Conservation (phyloP, 1,140 invertebrate genomes). For the Macrobrachium nipponense region DNA sequence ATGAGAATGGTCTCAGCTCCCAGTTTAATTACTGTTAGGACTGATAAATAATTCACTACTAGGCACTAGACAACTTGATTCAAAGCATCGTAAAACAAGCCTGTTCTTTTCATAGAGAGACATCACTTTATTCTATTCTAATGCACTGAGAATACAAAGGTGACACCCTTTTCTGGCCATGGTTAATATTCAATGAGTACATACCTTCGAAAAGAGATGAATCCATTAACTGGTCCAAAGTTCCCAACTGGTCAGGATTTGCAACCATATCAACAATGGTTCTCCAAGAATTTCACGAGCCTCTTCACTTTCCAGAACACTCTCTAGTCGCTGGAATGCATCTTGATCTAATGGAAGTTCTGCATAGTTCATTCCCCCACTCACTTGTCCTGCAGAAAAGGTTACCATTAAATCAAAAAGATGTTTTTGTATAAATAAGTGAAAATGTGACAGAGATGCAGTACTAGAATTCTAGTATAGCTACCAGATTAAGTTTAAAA, state of each 20-base stretch:
- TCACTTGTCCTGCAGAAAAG: constrained; percentile 14
- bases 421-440: not conserved
- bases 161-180: not conserved
- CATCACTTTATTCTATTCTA: too few species aligned
- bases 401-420: too few species aligned
- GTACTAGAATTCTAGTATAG: too few species aligned
- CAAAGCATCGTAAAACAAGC: too few species aligned
- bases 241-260: constrained; percentile 67
- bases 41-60: too few species aligned
- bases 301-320: constrained; percentile 67
- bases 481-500: too few species aligned
- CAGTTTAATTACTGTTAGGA: too few species aligned
- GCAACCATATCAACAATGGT: constrained; percentile 59
- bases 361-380: constrained; percentile 33
- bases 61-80: too few species aligned
- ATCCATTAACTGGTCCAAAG: constrained; percentile 70
- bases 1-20: too few species aligned
- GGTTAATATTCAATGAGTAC: not conserved
- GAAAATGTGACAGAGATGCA: too few species aligned
- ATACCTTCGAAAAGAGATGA: constrained; percentile 59
- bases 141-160: too few species aligned
- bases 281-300: constrained; percentile 66
- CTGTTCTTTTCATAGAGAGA: too few species aligned
- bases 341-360: constrained; percentile 60
- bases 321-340: constrained; percentile 66